Base-by-base conservation (phyloP, 1,140 invertebrate genomes). In the Globodera ellingtonae region DNA sequence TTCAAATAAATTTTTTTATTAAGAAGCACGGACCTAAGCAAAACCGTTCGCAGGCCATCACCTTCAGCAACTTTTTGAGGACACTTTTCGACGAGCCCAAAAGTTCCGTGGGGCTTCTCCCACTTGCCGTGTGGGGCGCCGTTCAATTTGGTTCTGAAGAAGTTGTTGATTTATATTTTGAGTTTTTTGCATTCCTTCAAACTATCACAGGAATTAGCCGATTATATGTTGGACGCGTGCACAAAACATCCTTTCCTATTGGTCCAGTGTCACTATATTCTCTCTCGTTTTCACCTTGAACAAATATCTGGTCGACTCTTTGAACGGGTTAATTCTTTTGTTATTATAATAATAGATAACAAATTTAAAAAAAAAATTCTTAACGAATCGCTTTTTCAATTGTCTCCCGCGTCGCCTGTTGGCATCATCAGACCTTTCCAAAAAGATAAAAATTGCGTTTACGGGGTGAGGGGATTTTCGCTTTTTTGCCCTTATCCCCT, bases 21-120 rank as follows among this genome's bases (percentile, higher is more conserved):
- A 13, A 70, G 46, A 70, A 44, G 10, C 9, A 5, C 67, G 4
- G 18, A 15, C n/a, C 18, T 15, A 24, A 35, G 10, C 46, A 59
- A 66, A 35, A 21, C 46, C 75, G 75, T 62, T 66, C 75, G 46
- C 47, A 62, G n/a, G 8, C 48, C 9, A 48, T 50, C 10, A 21
- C 47, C 6, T 77, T 77, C 46, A 3, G 59, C 48, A 35, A 21
- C 15, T 77, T 77, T 44, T 62, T 77, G 24, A 62, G 48, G 35
- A 48, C 69, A 4, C 69, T 77, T 1, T 77, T 77, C 47, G 75
- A 77, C 65, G 75, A 77, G 69, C 75, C 75, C 50, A 77, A 50
- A 48, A 66, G 35, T 44, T 47, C 48, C 69, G 59, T 62, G n/a
- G 75, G 75, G 18, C 52, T 67, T 35, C 69, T 77, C 65, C 75